These are phyloP conservation scores for Drosophila testacea DNA, from an alignment of 2,888 invertebrate species.

Conservation along the genomic window DNA sequence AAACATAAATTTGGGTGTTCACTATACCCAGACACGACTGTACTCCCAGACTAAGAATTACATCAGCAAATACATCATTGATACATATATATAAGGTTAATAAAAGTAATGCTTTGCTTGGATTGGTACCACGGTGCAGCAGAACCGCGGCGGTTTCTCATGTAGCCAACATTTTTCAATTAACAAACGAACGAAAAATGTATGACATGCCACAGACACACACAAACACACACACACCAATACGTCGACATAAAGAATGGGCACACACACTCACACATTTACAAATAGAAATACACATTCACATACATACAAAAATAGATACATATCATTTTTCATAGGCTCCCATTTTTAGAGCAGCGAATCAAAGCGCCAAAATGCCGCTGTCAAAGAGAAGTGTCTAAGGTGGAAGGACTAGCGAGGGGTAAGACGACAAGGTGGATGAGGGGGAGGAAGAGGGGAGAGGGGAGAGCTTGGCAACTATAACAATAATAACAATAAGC, in stretches of 20 bases:
- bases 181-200: conserved; percentile 80
- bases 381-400: conserved; percentile 59
- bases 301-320: conserved; percentile 9
- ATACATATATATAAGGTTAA: neutral
- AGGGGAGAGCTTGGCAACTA: conserved; percentile 35
- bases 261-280: conserved; percentile 21
- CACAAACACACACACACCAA: conserved; percentile 25
- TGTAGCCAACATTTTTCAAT: conserved; percentile 78
- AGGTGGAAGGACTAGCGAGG: neutral
- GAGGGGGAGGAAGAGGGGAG: no score
- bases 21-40: no score
- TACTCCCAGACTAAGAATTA: no score
- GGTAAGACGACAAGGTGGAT: no score
- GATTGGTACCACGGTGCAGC: conserved; percentile 27
- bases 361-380: conserved; percentile 72
- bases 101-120: neutral
- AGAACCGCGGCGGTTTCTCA: conserved; percentile 35
- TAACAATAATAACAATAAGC: conserved; percentile 27
- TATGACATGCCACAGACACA: conserved; percentile 74
- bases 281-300: conserved; percentile 4
- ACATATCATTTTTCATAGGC: conserved; percentile 68
- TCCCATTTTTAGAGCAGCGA: conserved; percentile 53
- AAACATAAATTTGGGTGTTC: no score
- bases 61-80: neutral
- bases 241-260: conserved; percentile 52